Evolutionary conservation across 2,113 vertebrate species (phyloP), one percentile per base, ranked within the genome.

Genomic region (Mesitornis unicolor): DNA sequence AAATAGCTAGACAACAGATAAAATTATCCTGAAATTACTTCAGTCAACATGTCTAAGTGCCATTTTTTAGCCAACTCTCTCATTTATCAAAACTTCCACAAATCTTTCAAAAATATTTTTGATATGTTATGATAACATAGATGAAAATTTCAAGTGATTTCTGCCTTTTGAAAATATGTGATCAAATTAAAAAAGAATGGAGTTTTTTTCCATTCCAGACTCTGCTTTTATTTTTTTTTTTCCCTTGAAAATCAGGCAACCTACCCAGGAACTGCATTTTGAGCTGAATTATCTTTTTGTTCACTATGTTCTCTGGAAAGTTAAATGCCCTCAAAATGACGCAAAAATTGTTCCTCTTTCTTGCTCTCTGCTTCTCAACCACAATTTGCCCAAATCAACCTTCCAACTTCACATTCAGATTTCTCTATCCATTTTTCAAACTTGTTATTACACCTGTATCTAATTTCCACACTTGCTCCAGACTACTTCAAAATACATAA

Each of bases 201-300:
- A 16, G 13, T 28, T 53, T 13, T 73, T 28, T 31, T 8, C 3
- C 4, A 22, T 51, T 40, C 10, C 10, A 57, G 9, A 24, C 6
- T 40, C 10, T 21, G 10, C 2, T 57, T 10, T n/a, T n/a, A n/a
- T n/a, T n/a, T n/a, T n/a, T n/a, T n/a, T n/a, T 42, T 64, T 65
- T 17, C 22, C n/a, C n/a, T n/a, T 53, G 10, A 11, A 67, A 54
- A 4, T n/a, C 10, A 25, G 47, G 10, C 3, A 64, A 28, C 0
- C 0, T 16, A 54, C 5, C 2, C 14, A 45, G 16, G 10, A 71
- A 4, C 40, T 88, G 4, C 5, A 35, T 1, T 67, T 10, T 54
- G 20, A 92, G 1, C 16, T 70, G 18, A 3, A 70, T 29, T 24
- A 6, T 48, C 6, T 53, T 83, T 63, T 33, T 57, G 31, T 59